Conservation (phyloP, 2,797 vertebrate species). For the Sebastes nivosus region DNA sequence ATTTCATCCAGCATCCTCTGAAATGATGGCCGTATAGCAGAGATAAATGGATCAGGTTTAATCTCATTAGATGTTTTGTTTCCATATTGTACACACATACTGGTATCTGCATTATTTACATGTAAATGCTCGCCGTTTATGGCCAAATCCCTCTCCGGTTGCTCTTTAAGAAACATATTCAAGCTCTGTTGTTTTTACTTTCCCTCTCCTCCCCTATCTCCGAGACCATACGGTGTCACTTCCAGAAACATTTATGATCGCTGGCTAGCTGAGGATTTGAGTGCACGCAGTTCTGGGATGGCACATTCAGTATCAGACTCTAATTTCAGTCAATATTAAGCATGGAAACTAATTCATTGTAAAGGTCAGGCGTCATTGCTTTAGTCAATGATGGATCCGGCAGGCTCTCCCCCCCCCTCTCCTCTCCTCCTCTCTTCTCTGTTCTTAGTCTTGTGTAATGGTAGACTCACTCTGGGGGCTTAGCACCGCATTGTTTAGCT, state of each 20-base stretch:
- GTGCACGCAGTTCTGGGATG: conserved; percentile 85
- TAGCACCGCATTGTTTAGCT: conserved; percentile 96
- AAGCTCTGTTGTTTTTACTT: conserved; percentile 85
- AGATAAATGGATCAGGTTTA: conserved; percentile 83
- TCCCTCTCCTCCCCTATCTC: conserved; percentile 79
- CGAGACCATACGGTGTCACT: conserved; percentile 70
- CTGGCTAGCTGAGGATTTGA: conserved; percentile 83
- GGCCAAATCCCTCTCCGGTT: conserved; percentile 80
- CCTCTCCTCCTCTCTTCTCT: conserved; percentile 69
- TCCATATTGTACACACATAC: conserved; percentile 74
- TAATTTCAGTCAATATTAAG: conserved; percentile 95
- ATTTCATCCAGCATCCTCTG: conserved; percentile 73
- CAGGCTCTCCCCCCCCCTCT: conserved; percentile 71
- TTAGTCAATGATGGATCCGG: conserved; percentile 91
- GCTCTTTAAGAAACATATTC: conserved; percentile 83
- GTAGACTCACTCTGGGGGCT: conserved; percentile 95
- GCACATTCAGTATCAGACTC: conserved; percentile 88
- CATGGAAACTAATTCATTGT: conserved; percentile 92
- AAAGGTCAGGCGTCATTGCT: conserved; percentile 97
- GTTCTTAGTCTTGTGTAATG: conserved; percentile 91
- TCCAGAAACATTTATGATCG: conserved; percentile 75
- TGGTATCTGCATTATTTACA: conserved; percentile 76
- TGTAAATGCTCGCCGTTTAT: conserved; percentile 70
- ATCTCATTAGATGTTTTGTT: conserved; percentile 82
- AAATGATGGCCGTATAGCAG: conserved; percentile 77